Base-by-base conservation (phyloP, 2,888 invertebrate species). In the Caenorhabditis sinica region DNA sequence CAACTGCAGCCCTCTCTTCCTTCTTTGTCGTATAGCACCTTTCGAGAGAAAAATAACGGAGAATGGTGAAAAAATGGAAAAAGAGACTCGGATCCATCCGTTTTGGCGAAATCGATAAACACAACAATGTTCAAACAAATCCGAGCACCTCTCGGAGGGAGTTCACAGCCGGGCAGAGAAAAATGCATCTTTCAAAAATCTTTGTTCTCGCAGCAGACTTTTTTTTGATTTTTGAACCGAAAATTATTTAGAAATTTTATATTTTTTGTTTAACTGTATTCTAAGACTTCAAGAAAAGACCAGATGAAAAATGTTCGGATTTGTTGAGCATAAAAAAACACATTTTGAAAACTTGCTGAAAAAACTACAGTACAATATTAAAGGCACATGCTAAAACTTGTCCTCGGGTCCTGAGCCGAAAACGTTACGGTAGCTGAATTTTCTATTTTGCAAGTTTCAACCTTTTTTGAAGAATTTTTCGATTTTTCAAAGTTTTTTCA, bases 101-200 rank as follows among this genome's bases (percentile, higher is more conserved):
- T 73, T 74, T 71, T 63, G 61, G 69, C 63, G 66, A 65, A 80
- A 80, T 80, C 80, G 71, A 80, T 80, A 80, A 66, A 80, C 72
- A 72, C 72, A 80, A 80, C 72, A 80, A 80, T 80, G 80, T 80
- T 80, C 80, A 80, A 80, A 80, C 80, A 80, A 80, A 80, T 80
- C 80, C 65, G 40, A 25, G 40, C 56, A 43, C 33, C 45, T 73
- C 56, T 61, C 61, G 20, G 13, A 17, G 58, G 17, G 60, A 45
- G 63, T 69, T 71, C 79, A 56, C 69, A 61, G 20, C 23, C n/a
- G 15, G 51, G 28, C 61, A 65, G 65, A 33, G 49, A 49, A 36
- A n/a, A 53, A 23, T 36, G 51, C 36, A 53, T 68, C 49, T 66
- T 30, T 30, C 40, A 11, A 40, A 68, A 68, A 68, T 53, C 69